Evolutionary conservation across 2,113 vertebrate species (phyloP).

Genomic region (Pleuronectes platessa): DNA sequence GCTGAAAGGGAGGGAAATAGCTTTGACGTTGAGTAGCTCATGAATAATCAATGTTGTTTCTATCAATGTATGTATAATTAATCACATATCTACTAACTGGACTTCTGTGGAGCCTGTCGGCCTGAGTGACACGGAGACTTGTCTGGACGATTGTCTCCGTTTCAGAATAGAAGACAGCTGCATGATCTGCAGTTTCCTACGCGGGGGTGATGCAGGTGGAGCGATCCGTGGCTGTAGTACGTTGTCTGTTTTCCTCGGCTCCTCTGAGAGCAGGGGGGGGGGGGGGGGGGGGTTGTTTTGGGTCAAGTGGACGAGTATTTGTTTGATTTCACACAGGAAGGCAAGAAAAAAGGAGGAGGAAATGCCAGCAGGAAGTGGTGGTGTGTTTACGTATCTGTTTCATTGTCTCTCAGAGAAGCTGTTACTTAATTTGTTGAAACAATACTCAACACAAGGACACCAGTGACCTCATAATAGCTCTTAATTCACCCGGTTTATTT

Average conservation of each 20-base stretch:
- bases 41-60: constrained; percentile 84
- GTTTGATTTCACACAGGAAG: constrained; percentile 67
- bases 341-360: constrained; percentile 56
- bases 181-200: constrained; percentile 44
- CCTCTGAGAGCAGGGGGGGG: constrained; percentile 36
- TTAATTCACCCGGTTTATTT: constrained; percentile 16
- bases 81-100: constrained; percentile 80
- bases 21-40: constrained; percentile 79
- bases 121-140: constrained; percentile 75
- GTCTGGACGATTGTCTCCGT: constrained; percentile 66
- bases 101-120: constrained; percentile 76
- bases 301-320: constrained; percentile 62
- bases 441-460: constrained; percentile 56
- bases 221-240: constrained; percentile 16
- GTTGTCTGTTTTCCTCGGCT: constrained; percentile 16
- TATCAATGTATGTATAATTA: constrained; percentile 88
- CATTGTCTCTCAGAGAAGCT: constrained; percentile 67
- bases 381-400: constrained; percentile 63
- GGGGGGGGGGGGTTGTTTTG: constrained; percentile 60
- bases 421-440: constrained; percentile 53
- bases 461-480: constrained; percentile 31
- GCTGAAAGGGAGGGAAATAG: constrained; percentile 78
- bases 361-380: constrained; percentile 63
- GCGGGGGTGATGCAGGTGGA: constrained; percentile 43
- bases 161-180: constrained; percentile 54